Base-by-base conservation (phyloP, 2,797 vertebrate genomes). In the Dipus sagitta region DNA sequence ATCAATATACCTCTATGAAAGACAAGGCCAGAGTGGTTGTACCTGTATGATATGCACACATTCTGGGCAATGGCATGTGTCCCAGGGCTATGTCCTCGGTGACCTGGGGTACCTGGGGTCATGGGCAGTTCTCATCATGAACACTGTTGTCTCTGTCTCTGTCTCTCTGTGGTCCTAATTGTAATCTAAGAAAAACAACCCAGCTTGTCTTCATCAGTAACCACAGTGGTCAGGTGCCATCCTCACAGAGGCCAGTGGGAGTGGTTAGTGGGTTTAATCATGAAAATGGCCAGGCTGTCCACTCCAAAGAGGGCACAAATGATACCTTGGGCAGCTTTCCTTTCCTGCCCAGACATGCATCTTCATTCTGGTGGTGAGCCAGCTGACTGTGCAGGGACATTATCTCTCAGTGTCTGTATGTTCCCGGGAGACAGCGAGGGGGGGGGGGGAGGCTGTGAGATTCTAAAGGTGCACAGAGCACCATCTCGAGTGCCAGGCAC, bases 151-250 rank as follows among this genome's bases (percentile, higher is more conserved):
- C 30, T n/a, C 68, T 28, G 4, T 0, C 68, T 28, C 32, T 47
- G 14, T 52, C 1, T 77, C 30, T 26, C 21, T 47, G 28, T 91
- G 77, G 77, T 28, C 96, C 94, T 91, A 86, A 87, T 96, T 95
- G 91, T 86, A 76, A 78, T 70, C 72, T 54, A 93, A 94, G 86
- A 92, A 93, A 95, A 95, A 86, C 68, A 70, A 85, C 76, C n/a
- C 65, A n/a, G 62, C 47, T 88, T 90, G 21, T 92, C 86, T 94
- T 82, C 92, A 88, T 92, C 75, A 77, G 94, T 62, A 87, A 89
- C 34, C 13, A 20, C 23, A 18, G 20, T 26, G 86, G 86, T 88
- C 54, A 71, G 92, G 52, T 67, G 32, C 76, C 23, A 65, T 68
- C 9, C 3, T 62, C 70, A 11, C 5, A 34, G 95, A 81, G 81